A percentile compares a stretch with the other conserved stretches of the same genome.
Conservation (phyloP, 1,140 invertebrate species). For the Drosophila nikananu region DNA sequence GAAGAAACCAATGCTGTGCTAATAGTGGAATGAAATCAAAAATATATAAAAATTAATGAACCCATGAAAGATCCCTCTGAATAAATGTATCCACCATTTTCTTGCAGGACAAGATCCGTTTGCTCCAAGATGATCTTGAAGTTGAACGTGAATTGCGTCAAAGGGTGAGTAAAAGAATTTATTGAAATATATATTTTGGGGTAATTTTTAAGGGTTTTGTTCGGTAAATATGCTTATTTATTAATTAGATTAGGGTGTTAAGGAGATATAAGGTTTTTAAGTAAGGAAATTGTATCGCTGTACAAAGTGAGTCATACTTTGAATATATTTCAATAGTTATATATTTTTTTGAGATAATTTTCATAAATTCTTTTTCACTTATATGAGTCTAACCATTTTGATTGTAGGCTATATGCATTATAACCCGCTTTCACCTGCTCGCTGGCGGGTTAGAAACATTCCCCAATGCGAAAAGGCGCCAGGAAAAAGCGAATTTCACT, state of each 20-base stretch:
- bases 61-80: conserved; percentile 13
- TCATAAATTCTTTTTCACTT: background rate
- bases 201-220: background rate
- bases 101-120: conserved; percentile 98
- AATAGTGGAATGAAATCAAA: conserved; percentile 14
- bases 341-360: background rate
- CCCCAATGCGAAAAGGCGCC: conserved; percentile 42
- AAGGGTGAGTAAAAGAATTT: conserved; percentile 91
- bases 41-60: conserved; percentile 3
- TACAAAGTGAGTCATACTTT: background rate
- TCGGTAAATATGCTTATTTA: too few relatives aligned
- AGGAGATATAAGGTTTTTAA: background rate
- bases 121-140: conserved; percentile 98
- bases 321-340: background rate
- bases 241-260: background rate
- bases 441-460: conserved; percentile 27
- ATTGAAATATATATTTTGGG: background rate
- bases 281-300: too few relatives aligned
- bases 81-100: conserved; percentile 58
- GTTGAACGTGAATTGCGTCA: conserved; percentile 98
- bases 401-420: background rate
- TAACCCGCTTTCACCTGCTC: conserved; percentile 22
- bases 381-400: background rate
- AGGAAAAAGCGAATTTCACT: conserved; percentile 55
- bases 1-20: conserved; percentile 36